Evolutionary conservation across 2,888 invertebrate genomes (phyloP), one percentile per base, ranked within the genome.

Genomic region (Cactoblastis cactorum): DNA sequence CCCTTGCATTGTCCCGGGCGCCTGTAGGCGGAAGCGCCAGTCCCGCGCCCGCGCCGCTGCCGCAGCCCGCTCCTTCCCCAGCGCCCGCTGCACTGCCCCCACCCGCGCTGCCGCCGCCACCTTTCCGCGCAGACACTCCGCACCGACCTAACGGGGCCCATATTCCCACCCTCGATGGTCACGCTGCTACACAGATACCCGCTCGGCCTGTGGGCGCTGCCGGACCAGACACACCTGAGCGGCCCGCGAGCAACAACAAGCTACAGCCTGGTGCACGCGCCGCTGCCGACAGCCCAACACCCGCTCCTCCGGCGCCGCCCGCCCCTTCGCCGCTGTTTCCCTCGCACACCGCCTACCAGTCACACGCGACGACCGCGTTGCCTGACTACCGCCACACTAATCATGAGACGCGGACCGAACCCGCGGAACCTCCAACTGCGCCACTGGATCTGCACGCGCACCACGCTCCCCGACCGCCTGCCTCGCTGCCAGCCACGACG

Each of bases 41-140:
- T 66, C 92, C 92, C 55, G 92, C 92, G 71, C 92, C 92, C 64
- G 92, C 92, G 65, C 92, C 94, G 62, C 92, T 93, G 63, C 92
- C 92, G 61, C 92, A 92, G 64, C 93, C 94, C 60, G 91, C 91
- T 61, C 93, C 94, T 55, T 93, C 93, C 67, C 93, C 94, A 65
- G 94, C 94, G 69, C 93, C 94, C 66, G 93, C 94, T 67, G 91
- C 92, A 62, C 86, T 92, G 65, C 92, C 93, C 57, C 92, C 92
- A 64, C 92, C 92, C 65, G 92, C 92, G 61, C 87, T 92, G 61
- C 92, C 92, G 58, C 92, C 92, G 65, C 92, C 92, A 64, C 91
- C 92, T 61, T 92, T 92, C 79, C 91, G 92, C 78, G 83, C 83
- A 63, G 86, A 86, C 67, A 79, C 84, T 12, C 84, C 84, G 34